Conservation (phyloP, 2,113 vertebrate species). For the Acrocephalus kingi region DNA sequence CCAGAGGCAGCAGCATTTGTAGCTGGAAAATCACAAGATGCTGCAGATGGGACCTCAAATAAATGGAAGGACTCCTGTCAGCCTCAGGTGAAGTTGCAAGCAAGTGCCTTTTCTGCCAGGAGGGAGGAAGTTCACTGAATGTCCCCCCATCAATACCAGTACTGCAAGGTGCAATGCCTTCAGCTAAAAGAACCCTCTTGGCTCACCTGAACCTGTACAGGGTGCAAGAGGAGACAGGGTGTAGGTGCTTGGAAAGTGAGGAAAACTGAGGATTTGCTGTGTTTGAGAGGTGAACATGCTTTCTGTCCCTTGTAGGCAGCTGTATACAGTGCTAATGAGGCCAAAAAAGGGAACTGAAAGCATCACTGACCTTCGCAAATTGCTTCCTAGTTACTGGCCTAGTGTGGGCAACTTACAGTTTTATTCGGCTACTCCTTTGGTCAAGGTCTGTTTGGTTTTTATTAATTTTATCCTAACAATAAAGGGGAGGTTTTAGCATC, state of each 20-base stretch:
- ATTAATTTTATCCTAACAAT: slow-evolving; percentile 38
- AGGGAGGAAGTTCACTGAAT: not conserved
- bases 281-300: not conserved
- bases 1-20: not conserved
- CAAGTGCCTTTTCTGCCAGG: not conserved
- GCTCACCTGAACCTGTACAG: not conserved
- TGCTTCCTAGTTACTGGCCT: not conserved
- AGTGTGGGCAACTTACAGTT: not conserved
- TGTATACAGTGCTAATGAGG: not conserved
- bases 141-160: not conserved
- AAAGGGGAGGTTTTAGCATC: slow-evolving; percentile 15
- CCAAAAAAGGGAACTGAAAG: not conserved
- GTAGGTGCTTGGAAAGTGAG: not conserved
- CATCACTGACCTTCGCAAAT: not conserved
- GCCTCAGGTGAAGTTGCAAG: not conserved
- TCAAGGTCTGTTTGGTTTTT: not conserved
- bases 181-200: not conserved
- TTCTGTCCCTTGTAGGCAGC: not conserved
- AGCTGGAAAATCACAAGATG: not conserved
- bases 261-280: not conserved
- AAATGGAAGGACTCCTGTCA: not conserved
- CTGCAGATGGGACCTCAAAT: not conserved
- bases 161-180: not conserved
- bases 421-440: slow-evolving; percentile 29
- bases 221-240: not conserved